phyloP scores from a whole-genome alignment of 1,140 invertebrate species.

The Zaprionus ghesquierei region DNA sequence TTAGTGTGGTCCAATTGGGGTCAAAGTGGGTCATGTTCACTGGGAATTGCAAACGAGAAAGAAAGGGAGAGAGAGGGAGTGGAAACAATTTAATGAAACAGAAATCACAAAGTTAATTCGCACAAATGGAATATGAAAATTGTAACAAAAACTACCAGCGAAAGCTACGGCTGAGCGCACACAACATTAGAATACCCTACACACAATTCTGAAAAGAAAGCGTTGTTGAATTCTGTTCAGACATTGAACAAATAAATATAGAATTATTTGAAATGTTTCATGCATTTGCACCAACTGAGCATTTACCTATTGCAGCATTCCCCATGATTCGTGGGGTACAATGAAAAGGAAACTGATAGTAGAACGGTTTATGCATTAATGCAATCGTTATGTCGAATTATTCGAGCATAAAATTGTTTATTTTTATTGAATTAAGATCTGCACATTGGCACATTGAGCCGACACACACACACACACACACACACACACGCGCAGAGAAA shows the following conservation, averaged over 20 bases:
- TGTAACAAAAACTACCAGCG: neutral
- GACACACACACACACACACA: too few species aligned
- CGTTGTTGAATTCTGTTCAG: too few species aligned
- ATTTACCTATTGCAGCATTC: too few species aligned
- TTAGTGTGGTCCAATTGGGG: slow-evolving; percentile 27
- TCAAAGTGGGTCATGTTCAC: slow-evolving; percentile 44
- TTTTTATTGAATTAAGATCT: neutral
- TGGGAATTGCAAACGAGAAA: slow-evolving; percentile 14
- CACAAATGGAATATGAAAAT: neutral
- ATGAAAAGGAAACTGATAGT: neutral
- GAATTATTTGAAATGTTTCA: too few species aligned
- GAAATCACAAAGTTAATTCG: neutral
- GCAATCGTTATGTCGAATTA: neutral
- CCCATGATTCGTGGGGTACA: too few species aligned
- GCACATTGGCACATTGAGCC: neutral
- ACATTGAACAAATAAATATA: too few species aligned
- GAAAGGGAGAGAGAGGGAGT: neutral
- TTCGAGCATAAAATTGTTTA: neutral
- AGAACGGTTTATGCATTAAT: neutral
- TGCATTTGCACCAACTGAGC: too few species aligned
- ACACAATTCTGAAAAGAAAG: too few species aligned
- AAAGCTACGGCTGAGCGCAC: too few species aligned
- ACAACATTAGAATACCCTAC: too few species aligned
- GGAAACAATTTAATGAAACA: neutral
- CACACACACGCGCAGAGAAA: too few species aligned